Percentiles rank a stretch among this genome's conserved stretches.
These are phyloP conservation scores for Cataglyphis livida DNA, from an alignment of 2,888 invertebrate genomes.

Conservation along the genomic window DNA sequence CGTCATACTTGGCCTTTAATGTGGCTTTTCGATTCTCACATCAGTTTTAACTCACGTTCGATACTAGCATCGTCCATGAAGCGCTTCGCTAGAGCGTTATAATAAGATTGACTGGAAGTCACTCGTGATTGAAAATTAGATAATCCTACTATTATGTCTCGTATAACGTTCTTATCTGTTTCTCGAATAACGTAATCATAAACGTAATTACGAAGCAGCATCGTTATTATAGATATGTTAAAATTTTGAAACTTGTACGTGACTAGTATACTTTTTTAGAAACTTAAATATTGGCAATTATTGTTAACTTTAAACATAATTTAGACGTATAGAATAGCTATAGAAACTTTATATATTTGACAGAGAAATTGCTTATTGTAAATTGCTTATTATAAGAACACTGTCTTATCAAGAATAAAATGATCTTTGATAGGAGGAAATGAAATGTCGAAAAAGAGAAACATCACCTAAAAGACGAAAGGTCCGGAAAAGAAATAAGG, in stretches of 20 bases:
- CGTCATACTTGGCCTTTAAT: slow-evolving; percentile 1
- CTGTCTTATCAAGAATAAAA: slow-evolving; percentile 1
- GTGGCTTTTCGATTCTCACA: slow-evolving; percentile 19
- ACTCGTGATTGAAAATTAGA: slow-evolving; percentile 44
- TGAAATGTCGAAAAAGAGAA: slow-evolving; percentile 31
- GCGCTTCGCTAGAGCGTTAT: slow-evolving; percentile 38
- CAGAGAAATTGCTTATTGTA: neutral
- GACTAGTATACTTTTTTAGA: neutral
- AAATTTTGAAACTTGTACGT: neutral
- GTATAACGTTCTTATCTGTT: neutral
- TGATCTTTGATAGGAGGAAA: slow-evolving; percentile 10
- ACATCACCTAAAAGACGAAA: slow-evolving; percentile 17
- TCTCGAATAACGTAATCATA: neutral
- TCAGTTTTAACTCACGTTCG: slow-evolving; percentile 30
- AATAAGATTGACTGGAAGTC: slow-evolving; percentile 46
- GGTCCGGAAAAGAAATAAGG: neutral
- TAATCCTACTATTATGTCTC: slow-evolving; percentile 35
- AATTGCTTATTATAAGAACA: neutral
- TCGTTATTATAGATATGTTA: neutral
- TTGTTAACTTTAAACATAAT: neutral
- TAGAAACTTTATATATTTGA: neutral
- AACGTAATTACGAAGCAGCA: neutral
- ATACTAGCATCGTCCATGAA: slow-evolving; percentile 1
- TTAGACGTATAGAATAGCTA: neutral
- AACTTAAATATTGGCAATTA: neutral